A percentile compares a stretch with the other conserved stretches of the same genome.
Conservation (phyloP, 2,797 vertebrate species). For the Diplodus puntazzo region DNA sequence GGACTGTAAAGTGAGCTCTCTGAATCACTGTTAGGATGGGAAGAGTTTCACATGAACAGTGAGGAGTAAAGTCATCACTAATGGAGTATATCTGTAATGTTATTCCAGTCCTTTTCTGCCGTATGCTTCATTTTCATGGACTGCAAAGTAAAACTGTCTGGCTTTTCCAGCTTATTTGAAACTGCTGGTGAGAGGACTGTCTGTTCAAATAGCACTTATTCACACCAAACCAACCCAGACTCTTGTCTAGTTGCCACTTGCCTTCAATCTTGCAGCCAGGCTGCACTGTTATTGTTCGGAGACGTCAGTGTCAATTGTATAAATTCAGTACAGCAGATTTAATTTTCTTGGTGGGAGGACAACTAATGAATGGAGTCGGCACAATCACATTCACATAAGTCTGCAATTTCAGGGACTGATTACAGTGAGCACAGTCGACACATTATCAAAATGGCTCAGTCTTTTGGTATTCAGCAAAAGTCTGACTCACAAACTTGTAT, state of each 20-base stretch:
- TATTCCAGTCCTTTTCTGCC: conserved; percentile 19
- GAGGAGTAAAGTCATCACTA: conserved; percentile 35
- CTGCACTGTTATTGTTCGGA: conserved; percentile 42
- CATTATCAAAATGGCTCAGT: conserved; percentile 42
- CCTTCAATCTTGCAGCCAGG: conserved; percentile 42
- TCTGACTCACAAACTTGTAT: conserved; percentile 43
- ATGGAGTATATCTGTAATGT: conserved; percentile 41
- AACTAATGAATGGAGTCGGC: conserved; percentile 27
- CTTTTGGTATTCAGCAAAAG: conserved; percentile 39
- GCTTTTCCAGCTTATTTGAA: conserved; percentile 33
- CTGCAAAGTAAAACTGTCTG: conserved; percentile 22
- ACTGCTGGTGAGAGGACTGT: conserved; percentile 26
- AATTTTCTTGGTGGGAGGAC: conserved; percentile 48
- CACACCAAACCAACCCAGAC: conserved; percentile 48
- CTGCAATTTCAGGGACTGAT: conserved; percentile 41
- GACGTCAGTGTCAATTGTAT: conserved; percentile 42
- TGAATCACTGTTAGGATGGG: conserved; percentile 10
- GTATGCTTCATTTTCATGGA: conserved; percentile 29
- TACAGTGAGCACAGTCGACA: conserved; percentile 29
- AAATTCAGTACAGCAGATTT: conserved; percentile 44
- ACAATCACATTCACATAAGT: conserved; percentile 14
- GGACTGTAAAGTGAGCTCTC: background rate
- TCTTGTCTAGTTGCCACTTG: conserved; percentile 54
- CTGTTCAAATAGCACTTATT: conserved; percentile 37
- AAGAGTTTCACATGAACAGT: conserved; percentile 14